Percentiles rank a stretch among this genome's conserved stretches.
Conservation (phyloP, 1,140 invertebrate genomes). For the Intoshia linei region DNA sequence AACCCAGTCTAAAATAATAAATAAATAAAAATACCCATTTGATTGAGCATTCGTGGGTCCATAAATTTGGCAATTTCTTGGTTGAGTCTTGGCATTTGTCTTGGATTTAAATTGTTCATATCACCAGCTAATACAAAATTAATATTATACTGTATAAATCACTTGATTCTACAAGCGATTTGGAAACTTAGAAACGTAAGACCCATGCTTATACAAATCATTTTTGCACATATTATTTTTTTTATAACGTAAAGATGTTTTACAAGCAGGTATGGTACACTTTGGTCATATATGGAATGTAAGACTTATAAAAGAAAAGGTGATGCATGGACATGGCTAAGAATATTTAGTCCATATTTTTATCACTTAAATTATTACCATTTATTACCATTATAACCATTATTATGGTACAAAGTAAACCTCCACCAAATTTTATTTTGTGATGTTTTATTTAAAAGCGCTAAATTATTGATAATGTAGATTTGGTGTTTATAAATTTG, state of each 20-base stretch:
- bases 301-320: no score
- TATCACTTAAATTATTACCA: background rate
- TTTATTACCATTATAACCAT: background rate
- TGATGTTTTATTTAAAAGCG: background rate
- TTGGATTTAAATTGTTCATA: constrained; percentile 84
- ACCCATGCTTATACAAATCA: background rate
- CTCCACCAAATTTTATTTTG: background rate
- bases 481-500: background rate
- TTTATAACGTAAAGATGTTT: background rate
- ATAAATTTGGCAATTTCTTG: constrained; percentile 99
- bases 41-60: constrained; percentile 76
- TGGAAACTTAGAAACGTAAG: background rate
- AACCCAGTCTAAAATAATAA: background rate
- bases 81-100: constrained; percentile 89
- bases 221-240: background rate
- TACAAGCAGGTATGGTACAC: background rate
- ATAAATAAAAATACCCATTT: constrained; percentile 34
- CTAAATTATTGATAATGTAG: background rate
- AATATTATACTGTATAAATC: constrained; percentile 1
- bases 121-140: constrained; percentile 38
- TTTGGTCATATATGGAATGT: no score
- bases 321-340: no score
- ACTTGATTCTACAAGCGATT: background rate
- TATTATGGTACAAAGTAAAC: background rate
- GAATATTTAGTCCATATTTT: background rate